Evolutionary conservation across 2,797 vertebrate genomes (phyloP).

Genomic region (Euthynnus affinis): DNA sequence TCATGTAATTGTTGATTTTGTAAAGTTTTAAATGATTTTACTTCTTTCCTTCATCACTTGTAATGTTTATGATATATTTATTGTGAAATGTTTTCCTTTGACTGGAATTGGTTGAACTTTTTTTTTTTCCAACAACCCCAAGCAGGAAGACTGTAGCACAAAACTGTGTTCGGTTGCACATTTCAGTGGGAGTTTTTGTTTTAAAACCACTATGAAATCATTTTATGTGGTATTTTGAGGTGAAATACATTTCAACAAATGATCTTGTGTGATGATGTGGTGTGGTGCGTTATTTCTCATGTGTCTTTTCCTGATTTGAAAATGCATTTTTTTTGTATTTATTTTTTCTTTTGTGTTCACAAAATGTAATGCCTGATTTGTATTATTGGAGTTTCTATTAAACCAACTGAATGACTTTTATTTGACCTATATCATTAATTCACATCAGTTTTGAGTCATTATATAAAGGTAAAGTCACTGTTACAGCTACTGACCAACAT

Average conservation of each 20-base stretch:
- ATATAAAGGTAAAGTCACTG: neutral
- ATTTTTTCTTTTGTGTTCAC: slow-evolving; percentile 35
- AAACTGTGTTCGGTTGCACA: slow-evolving; percentile 20
- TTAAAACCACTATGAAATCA: slow-evolving; percentile 27
- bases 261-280: slow-evolving; percentile 28
- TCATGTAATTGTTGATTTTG: slow-evolving; percentile 36
- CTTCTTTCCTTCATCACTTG: slow-evolving; percentile 14
- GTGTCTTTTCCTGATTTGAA: slow-evolving; percentile 28
- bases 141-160: slow-evolving; percentile 67
- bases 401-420: slow-evolving; percentile 60
- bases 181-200: slow-evolving; percentile 15
- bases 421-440: slow-evolving; percentile 6
- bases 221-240: slow-evolving; percentile 16
- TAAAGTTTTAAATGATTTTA: slow-evolving; percentile 1
- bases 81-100: slow-evolving; percentile 62
- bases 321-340: slow-evolving; percentile 23
- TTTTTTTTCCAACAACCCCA: slow-evolving; percentile 25
- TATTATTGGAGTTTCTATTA: slow-evolving; percentile 71
- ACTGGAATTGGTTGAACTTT: slow-evolving; percentile 12
- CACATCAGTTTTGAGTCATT: neutral
- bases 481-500: neutral
- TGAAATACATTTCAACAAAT: slow-evolving; percentile 22
- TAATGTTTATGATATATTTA: slow-evolving; percentile 64
- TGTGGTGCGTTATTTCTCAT: slow-evolving; percentile 43
- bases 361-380: slow-evolving; percentile 62